phyloP scores from a whole-genome alignment of 2,113 vertebrate genomes.

The Trematomus loennbergii region DNA sequence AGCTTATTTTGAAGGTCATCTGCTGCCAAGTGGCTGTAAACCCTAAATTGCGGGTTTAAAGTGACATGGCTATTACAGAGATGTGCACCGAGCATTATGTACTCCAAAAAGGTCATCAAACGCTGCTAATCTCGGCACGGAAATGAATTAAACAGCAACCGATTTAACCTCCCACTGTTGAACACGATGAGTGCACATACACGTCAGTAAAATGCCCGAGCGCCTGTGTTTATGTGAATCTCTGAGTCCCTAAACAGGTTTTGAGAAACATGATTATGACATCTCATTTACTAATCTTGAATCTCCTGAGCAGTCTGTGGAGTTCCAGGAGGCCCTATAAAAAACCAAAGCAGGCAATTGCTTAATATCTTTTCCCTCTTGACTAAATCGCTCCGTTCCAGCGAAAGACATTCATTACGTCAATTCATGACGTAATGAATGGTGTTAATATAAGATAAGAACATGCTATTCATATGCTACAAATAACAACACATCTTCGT shows the following conservation, averaged over 20 bases:
- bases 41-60: background rate
- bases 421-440: background rate
- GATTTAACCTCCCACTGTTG: background rate
- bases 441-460: background rate
- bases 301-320: background rate
- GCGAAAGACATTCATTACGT: background rate
- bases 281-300: constrained; percentile 22
- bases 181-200: background rate
- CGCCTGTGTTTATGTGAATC: background rate
- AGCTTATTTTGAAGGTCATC: background rate
- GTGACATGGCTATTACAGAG: background rate
- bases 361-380: constrained; percentile 2
- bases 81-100: background rate
- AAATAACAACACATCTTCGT: background rate
- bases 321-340: constrained; percentile 2
- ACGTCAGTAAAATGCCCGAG: background rate
- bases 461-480: background rate
- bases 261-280: background rate
- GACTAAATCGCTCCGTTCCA: background rate
- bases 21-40: background rate
- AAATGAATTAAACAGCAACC: background rate
- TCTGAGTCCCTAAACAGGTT: background rate
- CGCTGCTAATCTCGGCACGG: background rate
- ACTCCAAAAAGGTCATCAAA: background rate
- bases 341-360: background rate